Evolutionary conservation across 2,797 vertebrate genomes (phyloP), one percentile per base, ranked within the genome.

Genomic region (Sibirionetta formosa): DNA sequence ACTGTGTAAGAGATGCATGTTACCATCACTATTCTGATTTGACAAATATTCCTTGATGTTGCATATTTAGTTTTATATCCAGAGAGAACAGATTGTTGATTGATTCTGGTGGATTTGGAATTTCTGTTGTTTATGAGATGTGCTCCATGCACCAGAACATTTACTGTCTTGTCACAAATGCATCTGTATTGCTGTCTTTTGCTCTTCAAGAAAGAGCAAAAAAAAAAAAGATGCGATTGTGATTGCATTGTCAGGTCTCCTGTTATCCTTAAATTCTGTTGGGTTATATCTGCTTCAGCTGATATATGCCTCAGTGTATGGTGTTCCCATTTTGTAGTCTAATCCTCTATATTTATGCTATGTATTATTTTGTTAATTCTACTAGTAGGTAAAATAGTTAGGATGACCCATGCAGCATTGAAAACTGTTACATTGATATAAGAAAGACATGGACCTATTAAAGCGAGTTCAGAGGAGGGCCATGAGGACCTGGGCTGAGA

Each of bases 241-340:
- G 44, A 73, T 54, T 81, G 26, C 35, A 33, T 44, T 82, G 10
- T 57, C 71, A 13, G 18, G 23, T 86, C 51, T 46, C n/a, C 81
- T 92, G 71, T 35, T 51, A 73, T 17, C 50, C 48, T 73, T 71
- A 16, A 75, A 50, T 86, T 72, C 48, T 71, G 27, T 20, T 90
- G 20, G 9, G 14, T 63, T 73, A 60, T 38, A n/a, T 88, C 23
- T 92, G 63, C 36, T 54, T 78, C 10, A 42, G 15, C 14, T 58
- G 11, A 29, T 46, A 9, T 50, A 31, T 56, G 22, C 14, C 60
- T 71, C 15, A 31, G 14, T 60, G 33, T 24, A 65, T 40, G n/a
- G 3, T 15, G 13, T 19, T 71, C 9, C 29, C 24, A 4, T 18
- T 42, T 89, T 23, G 15, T 17, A 22, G 16, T 29, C 19, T 61